Base-by-base conservation (phyloP, 2,888 invertebrate genomes). In the Melieria omissa region DNA sequence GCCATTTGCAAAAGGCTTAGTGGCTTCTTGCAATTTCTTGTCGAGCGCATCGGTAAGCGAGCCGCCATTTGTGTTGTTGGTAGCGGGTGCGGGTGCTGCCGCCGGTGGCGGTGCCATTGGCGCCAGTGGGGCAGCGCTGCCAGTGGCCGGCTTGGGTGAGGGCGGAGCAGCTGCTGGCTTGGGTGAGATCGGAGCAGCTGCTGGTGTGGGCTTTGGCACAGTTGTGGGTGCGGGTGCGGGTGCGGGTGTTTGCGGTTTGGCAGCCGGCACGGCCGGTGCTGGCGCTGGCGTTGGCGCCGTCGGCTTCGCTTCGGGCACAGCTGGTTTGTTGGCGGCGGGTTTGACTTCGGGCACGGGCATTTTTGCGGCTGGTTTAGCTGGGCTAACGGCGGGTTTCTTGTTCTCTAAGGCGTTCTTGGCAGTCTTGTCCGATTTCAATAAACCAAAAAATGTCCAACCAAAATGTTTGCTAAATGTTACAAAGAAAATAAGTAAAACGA, bases 361-460 rank as follows among this genome's bases (percentile, higher is more conserved):
- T 45, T 76, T 73, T 42, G 73, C 29, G 29, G 75, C 57, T 58
- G 73, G 45, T 68, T 62, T 41, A 29, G 64, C 67, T 49, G 73
- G 14, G 9, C 71, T 63, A 16, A 73, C 14, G 42, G 75, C 52
- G 54, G 71, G 71, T 65, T 68, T 70, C 45, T 78, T 79, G 54
- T 76, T 76, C 10, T 80, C 84, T 77, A 86, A 77, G 61, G 84
- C 83, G 45, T 79, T 82, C 47, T 79, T 80, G 52, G 77, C 78
- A 72, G 80, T 80, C 75, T 83, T 82, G 73, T 82, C 84, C 70
- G 80, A 77, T 77, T 82, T 82, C 77, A 86, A 85, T 79, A 85
- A 82, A 80, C 80, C 81, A 80, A 84, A 83, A 76, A 81, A 84
- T 76, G 80, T 80, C 86, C 86, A 86, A 78, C 84, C 84, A 78